Evolutionary conservation across 2,888 invertebrate genomes (phyloP).

Genomic region (Meteorus colon): DNA sequence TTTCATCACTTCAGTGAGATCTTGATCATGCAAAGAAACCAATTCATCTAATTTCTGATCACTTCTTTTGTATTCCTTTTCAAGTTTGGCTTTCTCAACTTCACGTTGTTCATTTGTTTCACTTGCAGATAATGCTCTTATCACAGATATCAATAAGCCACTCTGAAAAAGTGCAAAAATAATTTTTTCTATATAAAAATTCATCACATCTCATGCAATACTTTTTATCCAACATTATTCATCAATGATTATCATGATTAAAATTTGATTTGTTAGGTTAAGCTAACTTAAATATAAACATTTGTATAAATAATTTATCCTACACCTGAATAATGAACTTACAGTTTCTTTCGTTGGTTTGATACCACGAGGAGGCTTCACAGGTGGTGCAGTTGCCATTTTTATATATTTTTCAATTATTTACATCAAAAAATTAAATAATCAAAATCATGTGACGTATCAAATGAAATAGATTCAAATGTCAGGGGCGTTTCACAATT

Average conservation of each 20-base stretch:
- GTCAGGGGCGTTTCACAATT: slow-evolving; percentile 9
- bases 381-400: slow-evolving; percentile 83
- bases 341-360: slow-evolving; percentile 92
- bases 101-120: slow-evolving; percentile 95
- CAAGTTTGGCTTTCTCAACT: slow-evolving; percentile 93
- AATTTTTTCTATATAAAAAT: background rate
- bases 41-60: slow-evolving; percentile 92
- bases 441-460: background rate
- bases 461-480: background rate
- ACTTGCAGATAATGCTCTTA: slow-evolving; percentile 94
- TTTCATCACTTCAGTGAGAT: slow-evolving; percentile 88
- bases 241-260: background rate
- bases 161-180: slow-evolving; percentile 75
- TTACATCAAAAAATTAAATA: slow-evolving; percentile 14
- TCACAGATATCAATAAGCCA: slow-evolving; percentile 94
- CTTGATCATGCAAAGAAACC: slow-evolving; percentile 90
- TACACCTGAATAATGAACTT: slow-evolving; percentile 62
- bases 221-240: slow-evolving; percentile 31
- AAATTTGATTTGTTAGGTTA: too few relatives aligned
- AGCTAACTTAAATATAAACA: too few relatives aligned
- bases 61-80: slow-evolving; percentile 93
- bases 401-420: slow-evolving; percentile 48
- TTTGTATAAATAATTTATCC: too few relatives aligned
- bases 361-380: slow-evolving; percentile 89
- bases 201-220: slow-evolving; percentile 45